Conservation (phyloP, 2,888 invertebrate species). For the Caenorhabditis japonica region DNA sequence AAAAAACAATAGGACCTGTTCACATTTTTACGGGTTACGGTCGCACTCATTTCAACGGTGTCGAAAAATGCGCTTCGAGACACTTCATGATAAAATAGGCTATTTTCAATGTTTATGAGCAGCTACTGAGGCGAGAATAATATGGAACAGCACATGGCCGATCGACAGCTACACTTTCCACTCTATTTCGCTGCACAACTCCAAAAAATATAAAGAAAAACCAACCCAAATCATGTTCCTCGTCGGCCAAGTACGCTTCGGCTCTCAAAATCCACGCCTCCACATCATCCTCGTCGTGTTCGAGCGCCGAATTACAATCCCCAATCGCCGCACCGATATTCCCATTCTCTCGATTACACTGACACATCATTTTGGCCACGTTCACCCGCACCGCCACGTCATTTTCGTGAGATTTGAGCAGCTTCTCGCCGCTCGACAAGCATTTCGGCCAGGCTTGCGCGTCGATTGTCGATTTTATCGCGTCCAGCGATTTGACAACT, state of each 20-base stretch:
- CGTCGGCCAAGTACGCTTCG: slow-evolving; percentile 89
- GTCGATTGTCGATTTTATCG: slow-evolving; percentile 25
- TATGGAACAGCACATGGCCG: too few species aligned
- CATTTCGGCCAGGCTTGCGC: slow-evolving; percentile 82
- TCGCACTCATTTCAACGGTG: too few species aligned
- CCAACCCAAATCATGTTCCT: slow-evolving; percentile 89
- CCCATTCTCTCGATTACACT: slow-evolving; percentile 83
- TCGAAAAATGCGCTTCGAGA: too few species aligned
- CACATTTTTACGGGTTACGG: too few species aligned
- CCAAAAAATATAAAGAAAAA: too few species aligned
- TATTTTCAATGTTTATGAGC: too few species aligned
- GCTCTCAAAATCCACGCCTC: slow-evolving; percentile 89
- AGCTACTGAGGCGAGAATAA: too few species aligned
- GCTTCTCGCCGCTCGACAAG: slow-evolving; percentile 82
- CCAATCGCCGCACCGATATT: slow-evolving; percentile 84
- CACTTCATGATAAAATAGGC: too few species aligned
- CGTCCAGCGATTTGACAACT: slow-evolving; percentile 81
- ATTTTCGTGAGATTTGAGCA: slow-evolving; percentile 82
- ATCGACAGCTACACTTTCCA: too few species aligned
- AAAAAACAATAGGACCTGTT: too few species aligned
- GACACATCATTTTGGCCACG: slow-evolving; percentile 86
- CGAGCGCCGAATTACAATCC: slow-evolving; percentile 86
- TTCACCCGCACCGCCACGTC: slow-evolving; percentile 81
- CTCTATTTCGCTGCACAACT: too few species aligned
- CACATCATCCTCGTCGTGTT: slow-evolving; percentile 83